Evolutionary conservation across 2,113 vertebrate genomes (phyloP).

Genomic region (Myodes glareolus): DNA sequence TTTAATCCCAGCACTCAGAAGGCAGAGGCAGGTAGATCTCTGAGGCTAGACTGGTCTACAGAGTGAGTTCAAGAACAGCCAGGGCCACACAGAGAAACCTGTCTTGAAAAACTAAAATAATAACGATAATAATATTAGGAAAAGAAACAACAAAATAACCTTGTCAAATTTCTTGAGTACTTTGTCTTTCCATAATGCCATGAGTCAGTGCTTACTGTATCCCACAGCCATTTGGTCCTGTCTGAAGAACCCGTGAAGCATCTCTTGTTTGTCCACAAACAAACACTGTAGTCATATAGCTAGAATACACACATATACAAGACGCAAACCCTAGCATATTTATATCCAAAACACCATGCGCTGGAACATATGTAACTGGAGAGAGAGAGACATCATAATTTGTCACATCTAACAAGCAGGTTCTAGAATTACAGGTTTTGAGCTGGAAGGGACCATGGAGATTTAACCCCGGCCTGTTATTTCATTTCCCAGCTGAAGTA

Average conservation of each 20-base stretch:
- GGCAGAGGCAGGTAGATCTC: not conserved
- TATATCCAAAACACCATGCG: conserved; percentile 69
- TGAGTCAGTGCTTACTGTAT: not conserved
- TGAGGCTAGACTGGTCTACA: not conserved
- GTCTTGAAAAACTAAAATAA: not conserved
- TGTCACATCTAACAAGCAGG: conserved; percentile 67
- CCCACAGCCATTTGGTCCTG: conserved; percentile 65
- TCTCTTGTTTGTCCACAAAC: conserved; percentile 77
- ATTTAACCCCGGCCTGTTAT: not conserved
- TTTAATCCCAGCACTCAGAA: not conserved
- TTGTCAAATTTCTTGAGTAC: not conserved
- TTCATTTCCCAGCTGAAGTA: conserved; percentile 31
- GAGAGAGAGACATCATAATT: conserved; percentile 74
- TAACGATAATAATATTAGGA: not conserved
- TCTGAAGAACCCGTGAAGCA: conserved; percentile 55
- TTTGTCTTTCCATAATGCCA: not conserved
- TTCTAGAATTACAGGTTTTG: conserved; percentile 53
- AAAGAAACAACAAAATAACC: not conserved
- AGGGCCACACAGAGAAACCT: not conserved
- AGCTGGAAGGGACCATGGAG: conserved; percentile 36
- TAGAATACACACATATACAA: conserved; percentile 54
- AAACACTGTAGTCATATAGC: conserved; percentile 72
- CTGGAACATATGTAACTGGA: conserved; percentile 66
- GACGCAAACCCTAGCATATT: conserved; percentile 73
- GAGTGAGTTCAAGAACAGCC: not conserved